Evolutionary conservation across 2,888 invertebrate genomes (phyloP).

Genomic region (Celastrina argiolus): DNA sequence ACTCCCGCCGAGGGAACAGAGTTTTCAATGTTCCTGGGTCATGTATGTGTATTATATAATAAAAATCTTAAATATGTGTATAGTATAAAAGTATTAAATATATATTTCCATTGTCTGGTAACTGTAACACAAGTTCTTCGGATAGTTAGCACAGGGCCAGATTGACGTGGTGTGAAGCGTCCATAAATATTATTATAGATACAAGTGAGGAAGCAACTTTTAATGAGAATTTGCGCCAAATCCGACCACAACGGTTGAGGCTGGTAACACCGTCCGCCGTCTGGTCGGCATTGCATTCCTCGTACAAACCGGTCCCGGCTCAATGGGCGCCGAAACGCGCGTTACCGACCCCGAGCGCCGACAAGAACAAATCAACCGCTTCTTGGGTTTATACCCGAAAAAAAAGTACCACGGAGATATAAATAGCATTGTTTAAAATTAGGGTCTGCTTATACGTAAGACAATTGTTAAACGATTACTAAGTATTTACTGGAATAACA

Average conservation of each 20-base stretch:
- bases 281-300: slow-evolving; percentile 68
- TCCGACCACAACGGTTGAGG: neutral
- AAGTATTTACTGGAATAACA: neutral
- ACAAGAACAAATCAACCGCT: neutral
- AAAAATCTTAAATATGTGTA: too few species aligned
- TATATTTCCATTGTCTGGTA: too few species aligned
- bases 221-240: neutral
- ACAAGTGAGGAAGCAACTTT: too few species aligned
- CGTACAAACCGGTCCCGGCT: slow-evolving; percentile 64
- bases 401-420: neutral
- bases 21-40: too few species aligned
- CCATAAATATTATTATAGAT: too few species aligned
- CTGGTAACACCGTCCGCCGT: slow-evolving; percentile 43
- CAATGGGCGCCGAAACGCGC: slow-evolving; percentile 63
- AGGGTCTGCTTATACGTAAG: neutral
- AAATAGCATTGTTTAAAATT: slow-evolving; percentile 1
- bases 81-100: too few species aligned
- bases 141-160: too few species aligned
- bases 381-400: neutral
- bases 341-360: slow-evolving; percentile 25
- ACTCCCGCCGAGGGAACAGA: too few species aligned
- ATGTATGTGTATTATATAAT: too few species aligned
- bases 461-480: neutral
- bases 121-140: too few species aligned
- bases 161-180: too few species aligned